phyloP scores from a whole-genome alignment of 2,113 vertebrate species.

The Carassius gibelio region DNA sequence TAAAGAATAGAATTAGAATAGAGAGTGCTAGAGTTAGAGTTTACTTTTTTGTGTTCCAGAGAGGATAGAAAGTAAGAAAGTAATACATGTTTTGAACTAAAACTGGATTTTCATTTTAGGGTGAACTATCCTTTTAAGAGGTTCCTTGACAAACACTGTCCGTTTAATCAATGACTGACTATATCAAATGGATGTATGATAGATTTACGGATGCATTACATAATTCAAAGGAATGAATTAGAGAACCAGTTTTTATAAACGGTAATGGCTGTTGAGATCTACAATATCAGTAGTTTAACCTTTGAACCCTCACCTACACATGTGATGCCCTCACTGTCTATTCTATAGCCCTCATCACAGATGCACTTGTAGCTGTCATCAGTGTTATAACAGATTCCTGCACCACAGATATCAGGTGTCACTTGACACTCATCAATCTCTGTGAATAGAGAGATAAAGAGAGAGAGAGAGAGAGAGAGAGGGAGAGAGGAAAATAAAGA shows the following conservation, averaged over 20 bases:
- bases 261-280: neutral
- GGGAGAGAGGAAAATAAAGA: slow-evolving; percentile 24
- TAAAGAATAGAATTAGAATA: no score
- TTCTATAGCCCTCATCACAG: slow-evolving; percentile 84
- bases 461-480: slow-evolving; percentile 26
- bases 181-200: neutral
- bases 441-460: slow-evolving; percentile 63
- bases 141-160: neutral
- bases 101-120: neutral
- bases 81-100: neutral
- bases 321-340: slow-evolving; percentile 79
- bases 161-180: neutral
- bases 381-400: slow-evolving; percentile 89
- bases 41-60: neutral
- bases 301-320: slow-evolving; percentile 83
- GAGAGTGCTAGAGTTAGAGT: no score
- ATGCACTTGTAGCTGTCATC: slow-evolving; percentile 88
- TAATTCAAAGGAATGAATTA: neutral
- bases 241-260: neutral
- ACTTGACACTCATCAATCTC: slow-evolving; percentile 94
- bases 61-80: neutral
- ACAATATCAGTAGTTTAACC: slow-evolving; percentile 1
- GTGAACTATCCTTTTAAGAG: neutral
- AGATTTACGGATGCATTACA: neutral
- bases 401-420: slow-evolving; percentile 90